These are phyloP conservation scores for Trichechus manatus DNA, from an alignment of 2,113 vertebrate species.

Conservation along the genomic window DNA sequence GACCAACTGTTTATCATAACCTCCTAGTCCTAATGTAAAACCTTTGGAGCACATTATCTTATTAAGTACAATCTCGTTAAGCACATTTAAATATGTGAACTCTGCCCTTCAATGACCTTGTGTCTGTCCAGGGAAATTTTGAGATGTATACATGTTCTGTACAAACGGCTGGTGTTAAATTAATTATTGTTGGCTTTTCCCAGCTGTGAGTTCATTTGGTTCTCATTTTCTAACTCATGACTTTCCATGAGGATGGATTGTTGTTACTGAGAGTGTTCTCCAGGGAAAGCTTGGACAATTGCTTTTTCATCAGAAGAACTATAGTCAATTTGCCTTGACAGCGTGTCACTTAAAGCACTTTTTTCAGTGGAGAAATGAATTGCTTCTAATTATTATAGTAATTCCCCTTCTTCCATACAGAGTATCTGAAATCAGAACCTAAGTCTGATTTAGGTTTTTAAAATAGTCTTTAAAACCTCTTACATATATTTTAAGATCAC, in stretches of 20 bases:
- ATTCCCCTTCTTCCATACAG: conserved; percentile 49
- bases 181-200: conserved; percentile 88
- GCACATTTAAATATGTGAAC: conserved; percentile 75
- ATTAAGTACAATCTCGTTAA: conserved; percentile 78
- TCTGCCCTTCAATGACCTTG: conserved; percentile 86
- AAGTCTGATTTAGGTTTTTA: conserved; percentile 60
- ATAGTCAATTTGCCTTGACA: conserved; percentile 80
- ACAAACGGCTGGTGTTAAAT: conserved; percentile 87
- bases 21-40: conserved; percentile 1
- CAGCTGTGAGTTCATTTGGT: conserved; percentile 90
- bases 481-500: conserved; percentile 52
- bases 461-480: conserved; percentile 37
- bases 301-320: conserved; percentile 88
- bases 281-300: conserved; percentile 86
- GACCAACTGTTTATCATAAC: conserved; percentile 61
- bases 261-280: conserved; percentile 80
- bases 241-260: conserved; percentile 81
- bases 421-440: conserved; percentile 68
- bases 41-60: conserved; percentile 59
- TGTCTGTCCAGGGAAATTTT: conserved; percentile 87
- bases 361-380: conserved; percentile 77
- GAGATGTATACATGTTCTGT: conserved; percentile 83
- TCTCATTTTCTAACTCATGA: conserved; percentile 88
- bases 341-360: conserved; percentile 71
- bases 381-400: conserved; percentile 76